These are phyloP conservation scores for Anhinga anhinga DNA, from an alignment of 2,113 vertebrate genomes.

Conservation along the genomic window DNA sequence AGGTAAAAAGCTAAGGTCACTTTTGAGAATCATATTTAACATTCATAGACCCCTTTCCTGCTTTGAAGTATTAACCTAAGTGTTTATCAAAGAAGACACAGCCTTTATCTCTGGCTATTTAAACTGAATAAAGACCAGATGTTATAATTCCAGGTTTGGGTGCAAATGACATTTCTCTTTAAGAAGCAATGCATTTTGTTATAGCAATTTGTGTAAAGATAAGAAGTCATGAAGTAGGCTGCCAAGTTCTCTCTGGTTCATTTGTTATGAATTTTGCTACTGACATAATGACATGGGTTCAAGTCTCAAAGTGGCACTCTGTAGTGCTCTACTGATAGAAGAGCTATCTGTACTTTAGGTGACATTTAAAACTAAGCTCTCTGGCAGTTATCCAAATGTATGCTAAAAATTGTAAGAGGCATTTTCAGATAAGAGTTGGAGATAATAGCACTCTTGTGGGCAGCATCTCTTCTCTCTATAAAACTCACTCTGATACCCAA, in stretches of 20 bases:
- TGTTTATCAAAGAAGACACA: neutral
- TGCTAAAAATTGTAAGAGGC: constrained; percentile 32
- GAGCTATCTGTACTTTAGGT: constrained; percentile 19
- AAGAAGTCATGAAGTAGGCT: neutral
- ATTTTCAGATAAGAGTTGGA: constrained; percentile 12
- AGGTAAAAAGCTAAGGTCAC: neutral
- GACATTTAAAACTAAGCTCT: constrained; percentile 50
- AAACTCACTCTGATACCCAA: neutral
- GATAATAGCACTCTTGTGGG: neutral
- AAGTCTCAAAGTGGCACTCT: neutral
- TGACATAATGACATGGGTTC: constrained; percentile 23
- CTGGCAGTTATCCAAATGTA: constrained; percentile 33
- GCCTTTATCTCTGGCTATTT: neutral
- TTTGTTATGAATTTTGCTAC: constrained; percentile 28
- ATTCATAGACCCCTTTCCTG: neutral
- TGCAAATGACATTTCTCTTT: neutral
- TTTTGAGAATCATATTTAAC: neutral
- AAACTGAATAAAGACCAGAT: neutral
- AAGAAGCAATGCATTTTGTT: neutral
- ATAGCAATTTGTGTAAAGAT: constrained; percentile 20
- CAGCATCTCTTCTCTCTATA: neutral
- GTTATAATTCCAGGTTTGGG: neutral
- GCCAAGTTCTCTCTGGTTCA: constrained; percentile 1
- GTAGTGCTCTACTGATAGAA: neutral
- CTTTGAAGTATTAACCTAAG: neutral